These are phyloP conservation scores for Uromys caudimaculatus DNA, from an alignment of 2,797 vertebrate species.

Conservation along the genomic window DNA sequence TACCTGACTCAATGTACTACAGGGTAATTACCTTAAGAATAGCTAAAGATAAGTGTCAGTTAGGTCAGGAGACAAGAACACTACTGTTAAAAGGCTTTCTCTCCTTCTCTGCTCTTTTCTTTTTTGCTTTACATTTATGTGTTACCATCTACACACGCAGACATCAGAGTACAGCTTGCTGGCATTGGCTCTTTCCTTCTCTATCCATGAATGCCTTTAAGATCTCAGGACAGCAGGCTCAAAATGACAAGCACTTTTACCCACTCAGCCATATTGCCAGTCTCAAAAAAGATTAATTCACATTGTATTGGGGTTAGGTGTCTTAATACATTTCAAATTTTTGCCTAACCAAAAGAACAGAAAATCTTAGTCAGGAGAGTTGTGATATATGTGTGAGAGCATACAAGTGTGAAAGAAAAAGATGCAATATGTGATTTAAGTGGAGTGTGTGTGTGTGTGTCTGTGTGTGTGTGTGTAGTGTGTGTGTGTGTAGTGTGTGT, in stretches of 20 bases:
- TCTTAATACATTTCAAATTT: slow-evolving; percentile 6
- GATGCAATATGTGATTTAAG: background rate
- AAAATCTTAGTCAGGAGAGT: background rate
- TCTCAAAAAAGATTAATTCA: background rate
- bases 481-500: background rate
- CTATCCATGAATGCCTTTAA: background rate
- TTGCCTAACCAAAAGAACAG: background rate
- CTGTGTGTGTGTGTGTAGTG: background rate
- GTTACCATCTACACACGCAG: background rate
- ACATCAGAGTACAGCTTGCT: background rate
- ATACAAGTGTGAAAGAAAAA: background rate
- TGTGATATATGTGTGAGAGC: background rate
- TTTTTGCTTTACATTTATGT: background rate
- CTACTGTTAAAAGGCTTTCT: background rate
- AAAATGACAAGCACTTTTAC: background rate
- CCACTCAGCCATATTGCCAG: background rate
- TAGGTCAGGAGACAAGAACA: background rate
- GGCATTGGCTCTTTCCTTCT: background rate
- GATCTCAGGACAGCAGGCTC: background rate
- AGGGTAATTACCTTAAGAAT: background rate
- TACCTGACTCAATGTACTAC: background rate
- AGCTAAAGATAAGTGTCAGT: background rate
- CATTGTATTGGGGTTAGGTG: background rate
- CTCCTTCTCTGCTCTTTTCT: background rate
- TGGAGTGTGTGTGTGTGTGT: background rate